phyloP scores from a whole-genome alignment of 1,140 invertebrate genomes.

The Drosophila baimaii region DNA sequence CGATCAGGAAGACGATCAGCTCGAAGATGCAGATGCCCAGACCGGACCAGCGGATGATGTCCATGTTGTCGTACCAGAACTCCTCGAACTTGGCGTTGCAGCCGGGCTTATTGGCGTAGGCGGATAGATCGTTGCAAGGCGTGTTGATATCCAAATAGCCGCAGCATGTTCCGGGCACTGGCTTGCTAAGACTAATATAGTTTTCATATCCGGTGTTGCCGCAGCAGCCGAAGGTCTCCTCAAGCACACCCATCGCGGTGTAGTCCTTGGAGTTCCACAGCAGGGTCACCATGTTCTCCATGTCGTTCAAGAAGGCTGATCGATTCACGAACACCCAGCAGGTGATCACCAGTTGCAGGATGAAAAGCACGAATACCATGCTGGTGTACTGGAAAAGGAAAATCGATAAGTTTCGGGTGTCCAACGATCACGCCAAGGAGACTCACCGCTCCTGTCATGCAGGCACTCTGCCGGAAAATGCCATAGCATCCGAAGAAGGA shows the following conservation, averaged over 20 bases:
- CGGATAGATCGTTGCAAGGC: constrained; percentile 23
- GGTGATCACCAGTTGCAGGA: constrained; percentile 87
- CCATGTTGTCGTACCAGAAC: constrained; percentile 68
- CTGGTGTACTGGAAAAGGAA: constrained; percentile 86
- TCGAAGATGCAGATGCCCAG: constrained; percentile 70
- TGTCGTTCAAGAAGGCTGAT: constrained; percentile 80
- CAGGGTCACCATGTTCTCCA: constrained; percentile 82
- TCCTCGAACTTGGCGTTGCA: constrained; percentile 53
- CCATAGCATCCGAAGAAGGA: constrained; percentile 94
- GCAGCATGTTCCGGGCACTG: constrained; percentile 84
- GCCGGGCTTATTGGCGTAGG: constrained; percentile 61
- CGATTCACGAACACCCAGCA: constrained; percentile 86
- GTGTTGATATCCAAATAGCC: constrained; percentile 67
- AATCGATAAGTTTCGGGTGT: neutral
- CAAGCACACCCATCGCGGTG: constrained; percentile 63
- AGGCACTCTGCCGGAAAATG: constrained; percentile 91
- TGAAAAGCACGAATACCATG: constrained; percentile 87
- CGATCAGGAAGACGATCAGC: constrained; percentile 66
- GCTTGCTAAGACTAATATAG: constrained; percentile 58
- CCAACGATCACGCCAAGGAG: neutral
- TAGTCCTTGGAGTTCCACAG: constrained; percentile 52
- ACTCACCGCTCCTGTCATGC: constrained; percentile 91
- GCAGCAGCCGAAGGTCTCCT: constrained; percentile 86
- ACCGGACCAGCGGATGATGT: constrained; percentile 68
- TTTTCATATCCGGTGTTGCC: constrained; percentile 85